phyloP scores from a whole-genome alignment of 1,140 invertebrate genomes.

The Heliothis subflexa region DNA sequence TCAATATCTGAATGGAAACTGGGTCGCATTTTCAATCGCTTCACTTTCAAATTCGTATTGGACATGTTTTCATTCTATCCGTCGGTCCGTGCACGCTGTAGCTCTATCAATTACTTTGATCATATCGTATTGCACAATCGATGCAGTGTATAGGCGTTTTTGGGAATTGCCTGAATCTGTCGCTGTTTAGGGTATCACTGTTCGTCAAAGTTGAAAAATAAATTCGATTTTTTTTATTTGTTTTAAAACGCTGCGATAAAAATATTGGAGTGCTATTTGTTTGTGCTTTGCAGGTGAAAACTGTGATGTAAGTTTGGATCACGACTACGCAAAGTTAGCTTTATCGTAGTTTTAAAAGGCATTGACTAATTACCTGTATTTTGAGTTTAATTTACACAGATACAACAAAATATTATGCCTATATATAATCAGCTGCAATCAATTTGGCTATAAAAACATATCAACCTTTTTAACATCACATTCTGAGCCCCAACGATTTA shows the following conservation, averaged over 20 bases:
- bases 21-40: conserved; percentile 46
- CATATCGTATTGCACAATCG: conserved; percentile 36
- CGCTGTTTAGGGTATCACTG: conserved; percentile 2
- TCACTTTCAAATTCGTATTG: conserved; percentile 41
- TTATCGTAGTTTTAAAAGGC: too few relatives aligned
- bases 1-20: conserved; percentile 36
- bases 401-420: background rate
- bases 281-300: background rate
- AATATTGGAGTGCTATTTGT: background rate
- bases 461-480: background rate
- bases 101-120: conserved; percentile 44
- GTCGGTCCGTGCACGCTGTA: conserved; percentile 1
- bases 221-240: background rate
- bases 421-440: background rate
- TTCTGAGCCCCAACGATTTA: conserved; percentile 13
- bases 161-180: conserved; percentile 7
- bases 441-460: background rate
- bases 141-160: conserved; percentile 22
- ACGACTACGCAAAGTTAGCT: background rate
- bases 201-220: conserved; percentile 16
- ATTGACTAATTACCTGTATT: too few relatives aligned
- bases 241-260: background rate
- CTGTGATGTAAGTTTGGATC: background rate
- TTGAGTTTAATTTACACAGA: too few relatives aligned
- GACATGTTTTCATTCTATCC: conserved; percentile 44